phyloP scores from a whole-genome alignment of 2,113 vertebrate genomes.

The Pantherophis guttatus region DNA sequence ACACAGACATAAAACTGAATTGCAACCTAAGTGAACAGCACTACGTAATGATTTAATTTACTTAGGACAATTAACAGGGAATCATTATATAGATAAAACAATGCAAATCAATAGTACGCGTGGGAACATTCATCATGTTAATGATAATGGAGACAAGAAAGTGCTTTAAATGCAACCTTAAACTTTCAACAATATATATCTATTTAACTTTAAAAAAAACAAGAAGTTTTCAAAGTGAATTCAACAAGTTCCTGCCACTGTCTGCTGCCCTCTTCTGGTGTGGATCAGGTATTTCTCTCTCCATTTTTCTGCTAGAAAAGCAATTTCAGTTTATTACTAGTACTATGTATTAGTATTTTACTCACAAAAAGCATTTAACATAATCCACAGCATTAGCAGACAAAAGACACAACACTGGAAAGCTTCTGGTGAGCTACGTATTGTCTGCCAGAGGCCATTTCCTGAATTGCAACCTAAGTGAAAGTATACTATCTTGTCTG shows the following conservation, averaged over 20 bases:
- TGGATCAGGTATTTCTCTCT: neutral
- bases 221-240: neutral
- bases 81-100: constrained; percentile 22
- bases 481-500: neutral
- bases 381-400: neutral
- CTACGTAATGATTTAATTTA: neutral
- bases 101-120: neutral
- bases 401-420: neutral
- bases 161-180: constrained; percentile 19
- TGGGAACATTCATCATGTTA: neutral
- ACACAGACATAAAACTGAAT: neutral
- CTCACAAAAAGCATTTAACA: neutral
- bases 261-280: neutral
- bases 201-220: neutral
- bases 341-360: neutral
- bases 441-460: neutral
- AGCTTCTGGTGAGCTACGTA: neutral
- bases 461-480: neutral
- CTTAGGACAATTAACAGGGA: neutral
- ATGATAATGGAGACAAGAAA: constrained; percentile 7
- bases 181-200: neutral
- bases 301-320: neutral
- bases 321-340: neutral
- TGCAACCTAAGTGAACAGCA: neutral
- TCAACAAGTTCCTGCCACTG: neutral